Conservation (phyloP, 2,888 invertebrate species). For the Oscheius sp. region DNA sequence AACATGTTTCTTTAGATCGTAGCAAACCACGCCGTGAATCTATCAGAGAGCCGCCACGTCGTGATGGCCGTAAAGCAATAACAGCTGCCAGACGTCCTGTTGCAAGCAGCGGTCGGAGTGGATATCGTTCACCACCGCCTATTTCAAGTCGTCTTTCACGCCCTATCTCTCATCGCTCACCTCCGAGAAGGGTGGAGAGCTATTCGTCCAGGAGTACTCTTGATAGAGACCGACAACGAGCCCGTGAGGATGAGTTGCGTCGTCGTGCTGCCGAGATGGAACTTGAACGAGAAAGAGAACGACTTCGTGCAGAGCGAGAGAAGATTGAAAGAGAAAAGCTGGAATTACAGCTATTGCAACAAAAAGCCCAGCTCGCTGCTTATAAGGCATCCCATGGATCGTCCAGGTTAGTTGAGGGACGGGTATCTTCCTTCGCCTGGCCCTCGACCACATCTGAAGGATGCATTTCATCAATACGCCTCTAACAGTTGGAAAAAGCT, state of each 20-base stretch:
- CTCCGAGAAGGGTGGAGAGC: constrained; percentile 72
- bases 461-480: not conserved
- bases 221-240: not conserved
- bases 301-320: constrained; percentile 79
- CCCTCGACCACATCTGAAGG: too few relatives aligned
- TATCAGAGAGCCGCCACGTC: not conserved
- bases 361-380: constrained; percentile 18
- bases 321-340: constrained; percentile 87
- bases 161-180: not conserved
- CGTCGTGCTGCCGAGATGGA: constrained; percentile 84
- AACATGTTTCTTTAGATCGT: constrained; percentile 24
- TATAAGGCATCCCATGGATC: not conserved
- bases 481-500: too few relatives aligned
- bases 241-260: constrained; percentile 81
- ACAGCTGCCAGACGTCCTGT: constrained; percentile 8
- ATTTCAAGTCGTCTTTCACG: constrained; percentile 18
- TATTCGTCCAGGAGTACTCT: not conserved
- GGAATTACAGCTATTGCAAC: constrained; percentile 76
- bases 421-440: not conserved
- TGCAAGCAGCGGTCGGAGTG: not conserved
- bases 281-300: constrained; percentile 70
- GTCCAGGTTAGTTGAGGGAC: constrained; percentile 1
- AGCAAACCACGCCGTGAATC: constrained; percentile 1
- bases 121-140: not conserved
- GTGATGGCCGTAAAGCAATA: constrained; percentile 10